Conservation (phyloP, 2,113 vertebrate genomes). For the Uria aalge region DNA sequence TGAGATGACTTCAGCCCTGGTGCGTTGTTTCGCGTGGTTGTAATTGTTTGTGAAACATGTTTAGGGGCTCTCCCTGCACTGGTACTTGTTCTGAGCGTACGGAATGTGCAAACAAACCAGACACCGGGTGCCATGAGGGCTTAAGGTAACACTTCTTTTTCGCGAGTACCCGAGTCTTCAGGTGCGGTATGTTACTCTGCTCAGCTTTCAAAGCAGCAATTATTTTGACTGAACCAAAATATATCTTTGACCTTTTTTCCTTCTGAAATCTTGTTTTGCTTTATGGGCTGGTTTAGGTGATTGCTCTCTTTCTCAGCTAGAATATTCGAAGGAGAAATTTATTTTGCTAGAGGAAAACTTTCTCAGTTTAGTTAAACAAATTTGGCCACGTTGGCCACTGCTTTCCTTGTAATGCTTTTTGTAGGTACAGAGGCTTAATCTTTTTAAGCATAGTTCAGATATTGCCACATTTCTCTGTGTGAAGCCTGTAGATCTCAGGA, state of each 20-base stretch:
- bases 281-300: neutral
- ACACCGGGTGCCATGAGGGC: neutral
- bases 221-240: neutral
- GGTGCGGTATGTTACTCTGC: neutral
- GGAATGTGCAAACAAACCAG: neutral
- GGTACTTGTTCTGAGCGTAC: neutral
- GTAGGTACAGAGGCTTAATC: neutral
- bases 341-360: neutral
- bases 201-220: neutral
- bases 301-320: neutral
- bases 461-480: neutral
- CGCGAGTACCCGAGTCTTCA: neutral
- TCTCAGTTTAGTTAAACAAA: neutral
- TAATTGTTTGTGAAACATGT: slow-evolving; percentile 41
- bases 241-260: neutral
- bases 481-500: neutral
- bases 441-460: neutral
- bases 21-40: neutral
- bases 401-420: neutral
- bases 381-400: neutral
- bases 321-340: neutral
- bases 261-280: neutral
- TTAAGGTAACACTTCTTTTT: neutral
- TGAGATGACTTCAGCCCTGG: neutral
- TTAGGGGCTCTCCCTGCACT: neutral